Evolutionary conservation across 2,797 vertebrate genomes (phyloP), one percentile per base, ranked within the genome.

Genomic region (Tenualosa thibaudeaui): DNA sequence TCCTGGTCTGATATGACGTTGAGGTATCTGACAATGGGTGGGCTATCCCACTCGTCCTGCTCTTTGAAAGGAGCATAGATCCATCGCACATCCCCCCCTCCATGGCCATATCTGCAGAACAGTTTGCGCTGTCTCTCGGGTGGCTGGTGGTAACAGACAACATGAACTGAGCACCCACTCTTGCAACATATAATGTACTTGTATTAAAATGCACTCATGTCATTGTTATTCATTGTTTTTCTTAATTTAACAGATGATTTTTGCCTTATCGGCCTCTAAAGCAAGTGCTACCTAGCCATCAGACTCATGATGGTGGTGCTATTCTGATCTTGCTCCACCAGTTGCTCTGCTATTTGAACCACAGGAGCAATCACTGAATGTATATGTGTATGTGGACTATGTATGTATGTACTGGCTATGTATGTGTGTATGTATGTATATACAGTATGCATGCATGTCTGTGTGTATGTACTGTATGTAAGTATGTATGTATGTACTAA

Each of bases 41-140:
- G 96, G 51, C 95, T 94, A 31, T 97, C 96, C 96, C 96, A 97
- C 51, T 97, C 96, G 19, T 96, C 96, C 82, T 97, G 96, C 60
- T 96, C 96, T 87, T 96, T 97, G 83, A 96, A 93, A 22, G 96
- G 96, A 22, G 94, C 94, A 2, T 96, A 94, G 50, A 96, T 91
- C 56, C 96, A 92, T 17, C 93, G 88, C 1, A 96, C 95, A 1
- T 93, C 94, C 85, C 89, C 86, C 83, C 95, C 92, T 71, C 95
- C 95, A 86, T 94, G 90, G 0, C 95, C 95, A 89, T 96, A 97
- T 81, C 96, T 94, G 89, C 96, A 97, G 88, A 95, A 95, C 81
- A 97, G 92, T 81, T 92, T 95, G 83, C 94, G 96, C 91, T 95
- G 93, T 86, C 94, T 95, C 85, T 83, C 89, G 81, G 95, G 93